Evolutionary conservation across 2,797 vertebrate genomes (phyloP).

Genomic region (Tragopan temminckii): DNA sequence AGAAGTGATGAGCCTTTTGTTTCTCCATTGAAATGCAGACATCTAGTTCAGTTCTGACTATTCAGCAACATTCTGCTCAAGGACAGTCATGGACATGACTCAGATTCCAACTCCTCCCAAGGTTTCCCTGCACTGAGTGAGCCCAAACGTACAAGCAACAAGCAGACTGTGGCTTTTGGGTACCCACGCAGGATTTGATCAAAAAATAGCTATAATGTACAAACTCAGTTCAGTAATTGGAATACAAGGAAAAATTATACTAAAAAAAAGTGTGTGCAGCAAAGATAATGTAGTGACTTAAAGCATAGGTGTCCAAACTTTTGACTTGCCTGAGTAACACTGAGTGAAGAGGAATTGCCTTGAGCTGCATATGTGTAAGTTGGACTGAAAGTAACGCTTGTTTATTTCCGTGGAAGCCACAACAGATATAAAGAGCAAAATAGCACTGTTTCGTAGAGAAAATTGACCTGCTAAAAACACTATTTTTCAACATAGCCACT

Average conservation of each 20-base stretch:
- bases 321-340: too few relatives aligned
- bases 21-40: background rate
- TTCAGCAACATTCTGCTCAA: background rate
- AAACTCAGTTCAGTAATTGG: background rate
- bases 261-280: background rate
- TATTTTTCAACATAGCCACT: too few relatives aligned
- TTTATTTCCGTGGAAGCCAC: too few relatives aligned
- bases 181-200: background rate
- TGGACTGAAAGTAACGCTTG: too few relatives aligned
- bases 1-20: background rate
- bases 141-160: background rate
- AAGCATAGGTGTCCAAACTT: background rate
- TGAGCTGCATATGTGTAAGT: too few relatives aligned
- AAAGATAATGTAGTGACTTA: background rate
- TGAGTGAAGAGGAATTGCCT: too few relatives aligned
- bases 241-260: background rate
- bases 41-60: background rate
- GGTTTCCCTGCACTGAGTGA: accelerated
- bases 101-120: background rate
- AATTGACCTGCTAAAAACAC: too few relatives aligned
- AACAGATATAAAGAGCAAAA: too few relatives aligned
- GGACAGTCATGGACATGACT: background rate
- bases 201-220: background rate
- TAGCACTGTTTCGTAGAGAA: too few relatives aligned
- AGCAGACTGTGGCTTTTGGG: background rate